Percentiles rank a stretch among this genome's conserved stretches.
These are phyloP conservation scores for Colletes latitarsis DNA, from an alignment of 1,140 invertebrate species.

Conservation along the genomic window DNA sequence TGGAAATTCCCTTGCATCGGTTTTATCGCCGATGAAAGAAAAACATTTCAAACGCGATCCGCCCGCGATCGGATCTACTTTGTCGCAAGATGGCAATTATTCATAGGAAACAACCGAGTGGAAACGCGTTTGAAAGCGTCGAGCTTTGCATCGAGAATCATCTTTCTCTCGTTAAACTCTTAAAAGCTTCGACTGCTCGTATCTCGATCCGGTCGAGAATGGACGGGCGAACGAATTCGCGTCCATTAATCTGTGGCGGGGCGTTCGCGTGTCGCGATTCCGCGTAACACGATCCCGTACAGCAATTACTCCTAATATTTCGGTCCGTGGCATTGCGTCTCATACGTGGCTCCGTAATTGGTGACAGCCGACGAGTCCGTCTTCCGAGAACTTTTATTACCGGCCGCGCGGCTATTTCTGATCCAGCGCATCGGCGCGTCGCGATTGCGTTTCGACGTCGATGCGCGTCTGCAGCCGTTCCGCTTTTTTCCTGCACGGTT, in stretches of 20 bases:
- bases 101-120: no score
- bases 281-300: slow-evolving; percentile 32
- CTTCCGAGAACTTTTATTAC: slow-evolving; percentile 45
- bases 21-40: no score
- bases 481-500: not conserved
- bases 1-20: no score
- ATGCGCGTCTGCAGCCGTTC: slow-evolving; percentile 15
- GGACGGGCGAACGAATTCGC: not conserved
- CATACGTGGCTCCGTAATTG: slow-evolving; percentile 41
- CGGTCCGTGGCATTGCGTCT: slow-evolving; percentile 7
- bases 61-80: no score
- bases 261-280: not conserved
- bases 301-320: slow-evolving; percentile 44
- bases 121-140: no score
- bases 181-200: no score
- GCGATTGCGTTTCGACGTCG: slow-evolving; percentile 21
- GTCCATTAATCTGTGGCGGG: not conserved
- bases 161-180: no score
- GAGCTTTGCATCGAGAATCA: no score
- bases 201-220: no score
- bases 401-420: slow-evolving; percentile 43
- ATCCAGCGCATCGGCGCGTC: slow-evolving; percentile 16
- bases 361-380: slow-evolving; percentile 25
- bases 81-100: no score
- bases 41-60: no score